Evolutionary conservation across 2,113 vertebrate species (phyloP), one percentile per base, ranked within the genome.

Genomic region (Cyprinus carpio): DNA sequence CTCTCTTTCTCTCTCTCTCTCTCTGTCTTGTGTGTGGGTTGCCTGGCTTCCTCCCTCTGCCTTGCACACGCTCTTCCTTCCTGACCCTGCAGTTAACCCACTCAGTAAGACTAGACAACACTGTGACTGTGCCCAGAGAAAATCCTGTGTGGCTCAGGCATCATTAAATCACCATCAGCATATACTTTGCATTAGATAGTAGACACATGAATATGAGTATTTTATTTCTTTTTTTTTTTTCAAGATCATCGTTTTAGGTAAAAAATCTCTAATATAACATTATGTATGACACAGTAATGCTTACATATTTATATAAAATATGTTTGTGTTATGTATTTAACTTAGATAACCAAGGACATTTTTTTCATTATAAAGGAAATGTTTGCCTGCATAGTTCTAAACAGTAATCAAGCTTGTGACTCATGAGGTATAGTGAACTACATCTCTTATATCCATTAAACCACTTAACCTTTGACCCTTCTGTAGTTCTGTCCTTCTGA

Each of bases 21-120:
- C 29, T 34, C 7, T 69, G 46, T 78, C 29, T 25, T 77, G 25
- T 85, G 43, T 85, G 43, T 74, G 71, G 79, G 79, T 75, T 86
- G 58, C 60, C 10, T 77, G 62, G 62, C 78, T 88, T 88, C 77
- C 87, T 87, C 92, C 91, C 88, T 71, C 82, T 82, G 88, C 80
- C 89, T 91, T 89, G 92, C 93, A 92, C 90, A 88, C 90, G 89
- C 88, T 87, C 89, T 94, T 94, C 93, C 94, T 95, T 94, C 93
- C 93, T 94, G 87, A 82, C 23, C 87, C 46, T 75, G 25, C 11
- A 64, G 84, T 88, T 79, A 64, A 81, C 83, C 87, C 91, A 85
- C 89, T 87, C 83, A 75, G 90, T 80, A n/a, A 71, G 56, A 89
- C 90, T 85, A 72, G 83, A 84, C 74, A 87, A 69, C 83, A 69